Percentiles rank a stretch among this genome's conserved stretches.
These are phyloP conservation scores for Gorsachius goisagi DNA, from an alignment of 2,113 vertebrate species.

Conservation along the genomic window DNA sequence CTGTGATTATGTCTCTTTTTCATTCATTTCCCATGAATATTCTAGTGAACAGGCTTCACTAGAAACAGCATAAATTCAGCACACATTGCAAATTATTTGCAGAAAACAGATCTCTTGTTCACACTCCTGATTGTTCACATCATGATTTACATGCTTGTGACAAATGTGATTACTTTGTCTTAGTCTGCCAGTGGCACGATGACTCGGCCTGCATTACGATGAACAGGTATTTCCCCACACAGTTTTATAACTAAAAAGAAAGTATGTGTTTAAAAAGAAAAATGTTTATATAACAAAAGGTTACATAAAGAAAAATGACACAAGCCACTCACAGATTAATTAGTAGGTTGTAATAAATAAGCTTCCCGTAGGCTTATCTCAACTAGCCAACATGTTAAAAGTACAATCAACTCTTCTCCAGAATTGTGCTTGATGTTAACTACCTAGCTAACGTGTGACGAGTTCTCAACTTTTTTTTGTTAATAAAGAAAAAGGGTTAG, in stretches of 20 bases:
- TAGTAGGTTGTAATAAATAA: not conserved
- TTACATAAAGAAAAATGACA: not conserved
- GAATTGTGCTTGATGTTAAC: not conserved
- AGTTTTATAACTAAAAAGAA: not conserved
- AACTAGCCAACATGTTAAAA: not conserved
- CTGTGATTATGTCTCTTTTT: not conserved
- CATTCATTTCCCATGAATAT: not conserved
- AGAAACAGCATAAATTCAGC: not conserved
- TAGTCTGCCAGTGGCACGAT: not conserved
- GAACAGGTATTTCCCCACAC: not conserved
- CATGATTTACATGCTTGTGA: not conserved
- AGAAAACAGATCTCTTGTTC: not conserved
- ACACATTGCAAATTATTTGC: not conserved
- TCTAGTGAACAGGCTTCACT: not conserved
- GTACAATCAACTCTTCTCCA: not conserved
- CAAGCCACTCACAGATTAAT: not conserved
- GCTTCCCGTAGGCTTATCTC: not conserved
- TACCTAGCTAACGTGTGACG: not conserved
- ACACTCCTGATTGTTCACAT: not conserved
- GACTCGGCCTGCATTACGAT: not conserved
- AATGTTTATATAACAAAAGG: not conserved
- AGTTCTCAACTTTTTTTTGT: not conserved
- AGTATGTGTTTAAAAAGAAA: not conserved
- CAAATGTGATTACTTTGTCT: not conserved
- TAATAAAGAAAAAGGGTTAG: not conserved